Conservation (phyloP, 2,797 vertebrate species). For the Manis pentadactyla region DNA sequence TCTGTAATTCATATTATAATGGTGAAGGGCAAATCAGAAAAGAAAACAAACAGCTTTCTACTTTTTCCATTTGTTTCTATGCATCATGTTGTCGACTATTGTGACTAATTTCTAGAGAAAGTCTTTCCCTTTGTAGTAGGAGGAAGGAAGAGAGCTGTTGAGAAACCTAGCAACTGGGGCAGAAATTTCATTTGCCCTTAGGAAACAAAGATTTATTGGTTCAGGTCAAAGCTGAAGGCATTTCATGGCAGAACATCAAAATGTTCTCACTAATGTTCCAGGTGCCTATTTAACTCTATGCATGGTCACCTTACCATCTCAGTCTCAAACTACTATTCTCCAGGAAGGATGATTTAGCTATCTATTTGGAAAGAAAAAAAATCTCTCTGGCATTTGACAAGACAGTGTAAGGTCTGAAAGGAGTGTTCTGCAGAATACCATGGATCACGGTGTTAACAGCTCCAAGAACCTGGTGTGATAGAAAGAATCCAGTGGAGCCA, state of each 20-base stretch:
- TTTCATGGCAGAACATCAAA: slow-evolving; percentile 78
- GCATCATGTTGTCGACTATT: background rate
- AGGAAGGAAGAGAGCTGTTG: background rate
- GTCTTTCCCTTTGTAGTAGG: background rate
- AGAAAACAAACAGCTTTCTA: background rate
- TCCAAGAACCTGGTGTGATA: background rate
- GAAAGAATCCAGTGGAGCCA: background rate
- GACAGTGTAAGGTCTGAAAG: background rate
- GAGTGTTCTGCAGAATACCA: background rate
- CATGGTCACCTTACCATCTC: slow-evolving; percentile 62
- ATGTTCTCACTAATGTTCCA: slow-evolving; percentile 72
- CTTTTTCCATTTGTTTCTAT: background rate
- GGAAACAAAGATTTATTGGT: slow-evolving; percentile 62
- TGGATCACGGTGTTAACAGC: background rate
- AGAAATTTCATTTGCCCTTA: slow-evolving; percentile 53
- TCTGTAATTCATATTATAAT: slow-evolving; percentile 14
- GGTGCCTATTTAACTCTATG: slow-evolving; percentile 70
- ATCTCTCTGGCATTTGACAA: background rate
- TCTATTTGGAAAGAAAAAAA: background rate
- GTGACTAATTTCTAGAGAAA: slow-evolving; percentile 23
- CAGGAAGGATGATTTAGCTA: slow-evolving; percentile 62
- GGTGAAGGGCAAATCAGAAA: background rate
- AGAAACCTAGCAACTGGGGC: slow-evolving; percentile 38
- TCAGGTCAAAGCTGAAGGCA: slow-evolving; percentile 60
- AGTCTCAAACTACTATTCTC: slow-evolving; percentile 53